Evolutionary conservation across 2,113 vertebrate species (phyloP).

Genomic region (Numenius arquata): DNA sequence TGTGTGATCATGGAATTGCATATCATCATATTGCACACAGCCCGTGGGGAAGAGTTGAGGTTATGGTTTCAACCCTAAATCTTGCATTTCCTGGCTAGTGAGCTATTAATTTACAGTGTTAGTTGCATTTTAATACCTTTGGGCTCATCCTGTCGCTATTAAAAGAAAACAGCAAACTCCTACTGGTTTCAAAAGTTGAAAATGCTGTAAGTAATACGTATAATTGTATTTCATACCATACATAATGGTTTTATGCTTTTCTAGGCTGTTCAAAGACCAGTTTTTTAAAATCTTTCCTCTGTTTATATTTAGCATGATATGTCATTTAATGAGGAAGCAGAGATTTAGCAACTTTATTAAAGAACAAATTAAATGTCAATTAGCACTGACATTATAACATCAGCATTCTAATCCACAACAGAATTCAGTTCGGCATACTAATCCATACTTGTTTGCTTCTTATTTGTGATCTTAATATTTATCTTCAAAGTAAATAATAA

Average conservation of each 20-base stretch:
- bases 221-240: neutral
- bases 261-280: neutral
- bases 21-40: neutral
- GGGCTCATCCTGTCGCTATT: neutral
- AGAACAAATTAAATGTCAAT: conserved; percentile 58
- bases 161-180: neutral
- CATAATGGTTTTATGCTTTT: neutral
- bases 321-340: neutral
- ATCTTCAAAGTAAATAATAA: neutral
- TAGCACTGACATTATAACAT: neutral
- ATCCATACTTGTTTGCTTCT: conserved; percentile 13
- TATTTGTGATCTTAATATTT: conserved; percentile 31
- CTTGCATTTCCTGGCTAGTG: neutral
- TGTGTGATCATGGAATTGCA: neutral
- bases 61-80: neutral
- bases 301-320: neutral
- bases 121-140: neutral
- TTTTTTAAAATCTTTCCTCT: neutral
- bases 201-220: neutral
- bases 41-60: neutral
- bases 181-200: neutral
- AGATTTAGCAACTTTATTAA: conserved; percentile 10
- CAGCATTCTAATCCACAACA: conserved; percentile 21
- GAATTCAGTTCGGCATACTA: neutral
- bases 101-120: neutral